phyloP scores from a whole-genome alignment of 2,888 invertebrate species.

The Rotaria socialis region DNA sequence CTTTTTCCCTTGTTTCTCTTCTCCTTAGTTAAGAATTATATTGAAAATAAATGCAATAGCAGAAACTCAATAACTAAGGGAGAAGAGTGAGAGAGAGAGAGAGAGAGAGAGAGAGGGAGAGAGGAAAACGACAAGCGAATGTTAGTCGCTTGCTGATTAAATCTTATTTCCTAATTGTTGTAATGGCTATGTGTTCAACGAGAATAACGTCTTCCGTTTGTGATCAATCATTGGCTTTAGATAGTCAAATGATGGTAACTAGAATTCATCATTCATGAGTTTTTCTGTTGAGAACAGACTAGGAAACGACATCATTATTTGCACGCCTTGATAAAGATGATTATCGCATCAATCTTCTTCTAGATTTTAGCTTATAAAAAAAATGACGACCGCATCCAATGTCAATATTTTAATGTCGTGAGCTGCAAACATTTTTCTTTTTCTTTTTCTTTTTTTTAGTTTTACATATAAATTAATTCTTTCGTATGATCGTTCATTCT shows the following conservation, averaged over 20 bases:
- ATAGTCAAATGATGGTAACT: background rate
- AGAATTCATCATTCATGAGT: background rate
- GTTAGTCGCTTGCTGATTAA: background rate
- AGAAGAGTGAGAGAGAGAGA: background rate
- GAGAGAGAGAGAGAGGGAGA: background rate
- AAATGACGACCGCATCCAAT: background rate
- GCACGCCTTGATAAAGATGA: background rate
- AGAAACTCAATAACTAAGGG: background rate
- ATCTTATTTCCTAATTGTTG: constrained; percentile 4
- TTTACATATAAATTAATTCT: constrained; percentile 32
- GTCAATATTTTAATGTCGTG: constrained; percentile 18
- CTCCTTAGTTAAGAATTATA: no score
- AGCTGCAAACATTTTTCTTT: background rate
- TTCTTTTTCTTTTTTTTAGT: background rate
- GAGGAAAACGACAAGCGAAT: background rate
- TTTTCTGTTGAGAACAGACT: background rate
- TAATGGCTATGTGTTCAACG: background rate
- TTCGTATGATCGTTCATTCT: constrained; percentile 11
- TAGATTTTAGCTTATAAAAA: background rate
- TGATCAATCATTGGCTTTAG: background rate
- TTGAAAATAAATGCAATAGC: background rate
- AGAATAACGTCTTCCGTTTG: background rate
- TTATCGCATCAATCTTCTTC: constrained; percentile 19
- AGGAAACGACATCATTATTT: constrained; percentile 11
- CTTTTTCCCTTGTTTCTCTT: background rate